Evolutionary conservation across 2,797 vertebrate genomes (phyloP).

Genomic region (Gorsachius magnificus): DNA sequence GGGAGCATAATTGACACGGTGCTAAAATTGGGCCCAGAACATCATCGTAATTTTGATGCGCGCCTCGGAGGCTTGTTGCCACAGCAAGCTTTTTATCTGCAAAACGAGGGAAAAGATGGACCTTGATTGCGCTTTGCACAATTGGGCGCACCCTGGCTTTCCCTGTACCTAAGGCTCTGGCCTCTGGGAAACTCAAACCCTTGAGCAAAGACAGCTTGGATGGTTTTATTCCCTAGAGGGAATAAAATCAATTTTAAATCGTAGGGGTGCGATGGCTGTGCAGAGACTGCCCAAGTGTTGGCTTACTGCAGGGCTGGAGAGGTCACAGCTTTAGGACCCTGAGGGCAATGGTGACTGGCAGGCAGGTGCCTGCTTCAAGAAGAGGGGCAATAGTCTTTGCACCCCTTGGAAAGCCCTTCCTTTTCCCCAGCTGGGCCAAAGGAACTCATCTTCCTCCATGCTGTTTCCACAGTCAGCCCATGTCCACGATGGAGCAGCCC

Average conservation of each 20-base stretch:
- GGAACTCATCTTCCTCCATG: neutral
- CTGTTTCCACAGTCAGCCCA: neutral
- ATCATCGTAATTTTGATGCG: neutral
- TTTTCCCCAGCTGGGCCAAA: neutral
- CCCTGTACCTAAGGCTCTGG: neutral
- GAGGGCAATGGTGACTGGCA: fast-evolving
- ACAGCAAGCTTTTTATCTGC: neutral
- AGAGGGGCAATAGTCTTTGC: neutral
- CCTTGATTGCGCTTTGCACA: neutral
- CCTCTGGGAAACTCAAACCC: neutral
- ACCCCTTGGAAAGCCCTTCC: neutral
- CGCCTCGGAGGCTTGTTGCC: neutral
- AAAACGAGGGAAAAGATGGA: neutral
- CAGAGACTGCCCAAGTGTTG: neutral
- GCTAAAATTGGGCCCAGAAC: neutral
- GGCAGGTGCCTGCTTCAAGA: neutral
- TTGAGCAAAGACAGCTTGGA: neutral
- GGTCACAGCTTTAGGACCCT: neutral
- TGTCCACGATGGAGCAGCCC: fast-evolving
- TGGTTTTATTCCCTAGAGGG: neutral
- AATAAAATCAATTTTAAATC: neutral
- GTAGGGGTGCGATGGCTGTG: neutral
- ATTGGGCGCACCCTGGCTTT: neutral
- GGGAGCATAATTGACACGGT: neutral
- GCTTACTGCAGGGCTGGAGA: neutral